phyloP scores from a whole-genome alignment of 1,140 invertebrate species.

The Scaptomyza hsui region DNA sequence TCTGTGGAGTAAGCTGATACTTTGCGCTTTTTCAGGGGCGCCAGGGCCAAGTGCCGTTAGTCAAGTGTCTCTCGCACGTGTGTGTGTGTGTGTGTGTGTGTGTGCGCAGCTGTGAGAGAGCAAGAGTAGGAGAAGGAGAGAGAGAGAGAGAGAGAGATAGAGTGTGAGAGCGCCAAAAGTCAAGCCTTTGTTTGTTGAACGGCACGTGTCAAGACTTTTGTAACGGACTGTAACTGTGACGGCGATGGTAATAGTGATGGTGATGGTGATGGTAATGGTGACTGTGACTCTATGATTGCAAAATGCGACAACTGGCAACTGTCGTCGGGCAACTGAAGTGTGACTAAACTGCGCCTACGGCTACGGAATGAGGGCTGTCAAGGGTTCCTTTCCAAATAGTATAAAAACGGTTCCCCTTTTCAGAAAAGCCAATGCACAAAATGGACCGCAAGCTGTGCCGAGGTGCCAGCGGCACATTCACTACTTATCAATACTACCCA shows the following conservation, averaged over 20 bases:
- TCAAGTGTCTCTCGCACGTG: conserved; percentile 7
- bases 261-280: too few species aligned
- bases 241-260: not conserved
- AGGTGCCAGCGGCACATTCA: conserved; percentile 37
- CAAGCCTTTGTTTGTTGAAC: conserved; percentile 69
- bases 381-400: conserved; percentile 1
- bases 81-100: conserved; percentile 28
- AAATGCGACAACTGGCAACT: conserved; percentile 3
- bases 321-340: conserved; percentile 56
- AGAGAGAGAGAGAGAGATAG: too few species aligned
- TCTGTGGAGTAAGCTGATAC: conserved; percentile 51
- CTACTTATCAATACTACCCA: not conserved
- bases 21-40: conserved; percentile 11
- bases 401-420: not conserved
- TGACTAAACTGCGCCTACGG: conserved; percentile 72
- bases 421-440: not conserved
- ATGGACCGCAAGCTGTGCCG: conserved; percentile 66
- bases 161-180: conserved; percentile 49
- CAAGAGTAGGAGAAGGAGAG: too few species aligned
- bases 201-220: conserved; percentile 23
- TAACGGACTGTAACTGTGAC: not conserved
- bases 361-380: conserved; percentile 15
- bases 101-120: too few species aligned
- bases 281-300: not conserved
- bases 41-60: conserved; percentile 60